These are phyloP conservation scores for Gasteruption jaculator DNA, from an alignment of 2,888 invertebrate species.

Conservation along the genomic window DNA sequence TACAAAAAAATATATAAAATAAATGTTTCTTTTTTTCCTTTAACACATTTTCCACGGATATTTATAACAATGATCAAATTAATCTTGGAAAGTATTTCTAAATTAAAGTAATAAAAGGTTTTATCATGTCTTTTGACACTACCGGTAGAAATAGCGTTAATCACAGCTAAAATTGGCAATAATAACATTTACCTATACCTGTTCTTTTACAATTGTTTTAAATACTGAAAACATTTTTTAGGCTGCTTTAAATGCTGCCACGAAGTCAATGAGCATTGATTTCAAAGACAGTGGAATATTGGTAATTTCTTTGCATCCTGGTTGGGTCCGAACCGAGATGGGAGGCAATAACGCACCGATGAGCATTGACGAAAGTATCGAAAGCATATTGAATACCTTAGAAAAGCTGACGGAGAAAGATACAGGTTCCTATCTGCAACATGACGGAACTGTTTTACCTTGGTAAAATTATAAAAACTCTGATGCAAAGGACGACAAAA, in stretches of 20 bases:
- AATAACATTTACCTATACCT: conserved; percentile 13
- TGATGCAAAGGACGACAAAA: too few species aligned
- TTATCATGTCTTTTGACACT: too few species aligned
- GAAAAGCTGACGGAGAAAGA: conserved; percentile 60
- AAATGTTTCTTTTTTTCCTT: too few species aligned
- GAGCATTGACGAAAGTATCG: conserved; percentile 65
- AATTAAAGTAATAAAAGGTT: too few species aligned
- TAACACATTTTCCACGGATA: too few species aligned
- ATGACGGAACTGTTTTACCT: conserved; percentile 67
- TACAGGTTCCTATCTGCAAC: conserved; percentile 74
- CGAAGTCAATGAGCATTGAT: conserved; percentile 79
- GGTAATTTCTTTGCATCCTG: conserved; percentile 76
- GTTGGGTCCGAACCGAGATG: conserved; percentile 90
- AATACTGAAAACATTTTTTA: conserved; percentile 52
- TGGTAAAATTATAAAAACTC: conserved; percentile 59
- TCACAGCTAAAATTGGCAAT: background rate
- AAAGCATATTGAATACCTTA: conserved; percentile 65
- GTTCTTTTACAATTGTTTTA: conserved; percentile 3
- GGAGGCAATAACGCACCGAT: conserved; percentile 78
- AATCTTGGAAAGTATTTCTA: too few species aligned
- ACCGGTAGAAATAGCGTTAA: too few species aligned
- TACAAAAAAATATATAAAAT: too few species aligned
- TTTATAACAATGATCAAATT: too few species aligned
- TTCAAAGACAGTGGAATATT: conserved; percentile 71
- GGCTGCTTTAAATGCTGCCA: conserved; percentile 83